Evolutionary conservation across 30 jellyfish, hydroid and myxozoan genomes (phyloP).

Genomic region (Aurelia aurita complex sp. Pacific): DNA sequence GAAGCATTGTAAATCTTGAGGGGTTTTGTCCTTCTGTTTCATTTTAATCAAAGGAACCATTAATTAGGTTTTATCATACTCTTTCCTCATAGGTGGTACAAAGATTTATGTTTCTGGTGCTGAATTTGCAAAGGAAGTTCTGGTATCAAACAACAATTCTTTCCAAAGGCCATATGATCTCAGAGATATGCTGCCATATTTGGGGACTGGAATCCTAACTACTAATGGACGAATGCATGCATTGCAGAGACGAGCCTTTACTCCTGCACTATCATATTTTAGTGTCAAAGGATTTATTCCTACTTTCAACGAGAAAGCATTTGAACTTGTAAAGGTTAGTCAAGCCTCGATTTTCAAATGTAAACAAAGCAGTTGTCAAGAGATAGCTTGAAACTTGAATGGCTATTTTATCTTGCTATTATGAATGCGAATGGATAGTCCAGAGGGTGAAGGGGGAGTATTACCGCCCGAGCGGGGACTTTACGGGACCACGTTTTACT

Average conservation of each 20-base stretch:
- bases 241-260: conserved; percentile 29
- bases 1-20: no score
- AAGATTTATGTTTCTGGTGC: conserved; percentile 33
- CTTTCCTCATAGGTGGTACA: conserved; percentile 36
- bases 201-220: conserved; percentile 54
- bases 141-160: conserved; percentile 46
- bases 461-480: no score
- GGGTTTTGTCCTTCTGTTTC: no score
- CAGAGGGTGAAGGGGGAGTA: no score
- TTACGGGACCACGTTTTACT: no score
- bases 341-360: no score
- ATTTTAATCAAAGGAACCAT: no score
- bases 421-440: no score
- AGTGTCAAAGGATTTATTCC: conserved; percentile 49
- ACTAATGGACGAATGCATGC: conserved; percentile 57
- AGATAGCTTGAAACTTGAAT: no score
- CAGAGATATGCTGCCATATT: conserved; percentile 32
- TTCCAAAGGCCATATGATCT: conserved; percentile 11
- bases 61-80: no score
- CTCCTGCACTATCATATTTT: conserved; percentile 38
- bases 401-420: no score
- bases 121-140: conserved; percentile 44
- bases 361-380: no score
- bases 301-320: conserved; percentile 34
- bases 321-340: conserved; percentile 43